Conservation (phyloP, 2,797 vertebrate species). For the Macroramphosus scolopax region DNA sequence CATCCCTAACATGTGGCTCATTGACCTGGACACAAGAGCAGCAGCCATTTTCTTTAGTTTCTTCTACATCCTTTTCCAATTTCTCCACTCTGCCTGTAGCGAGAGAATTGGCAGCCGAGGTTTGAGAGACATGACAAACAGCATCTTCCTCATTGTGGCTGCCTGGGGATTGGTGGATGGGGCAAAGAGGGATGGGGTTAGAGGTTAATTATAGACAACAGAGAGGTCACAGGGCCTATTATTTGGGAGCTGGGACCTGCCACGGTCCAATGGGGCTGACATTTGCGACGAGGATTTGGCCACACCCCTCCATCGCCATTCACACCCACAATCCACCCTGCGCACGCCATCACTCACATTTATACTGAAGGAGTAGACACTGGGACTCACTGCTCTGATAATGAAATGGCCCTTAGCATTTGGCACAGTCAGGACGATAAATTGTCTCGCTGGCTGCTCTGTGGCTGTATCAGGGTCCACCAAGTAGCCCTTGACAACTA, state of each 20-base stretch:
- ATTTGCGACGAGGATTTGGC: conserved; percentile 75
- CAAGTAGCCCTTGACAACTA: conserved; percentile 64
- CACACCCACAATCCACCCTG: conserved; percentile 19
- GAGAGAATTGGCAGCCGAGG: too few relatives aligned
- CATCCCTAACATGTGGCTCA: too few relatives aligned
- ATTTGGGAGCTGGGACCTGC: conserved; percentile 83
- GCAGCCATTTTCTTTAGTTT: conserved; percentile 1
- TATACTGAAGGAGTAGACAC: conserved; percentile 85
- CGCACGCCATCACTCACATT: conserved; percentile 77
- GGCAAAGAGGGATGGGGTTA: conserved; percentile 69
- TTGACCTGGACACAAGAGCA: not conserved
- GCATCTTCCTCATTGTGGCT: not conserved
- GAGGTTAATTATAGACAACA: conserved; percentile 92
- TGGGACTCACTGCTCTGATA: conserved; percentile 86
- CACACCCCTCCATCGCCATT: conserved; percentile 60
- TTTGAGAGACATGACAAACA: too few relatives aligned
- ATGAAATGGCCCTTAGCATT: conserved; percentile 86
- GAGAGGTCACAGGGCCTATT: conserved; percentile 83
- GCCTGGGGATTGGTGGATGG: not conserved
- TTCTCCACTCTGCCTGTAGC: too few relatives aligned
- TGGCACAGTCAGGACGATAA: conserved; percentile 88
- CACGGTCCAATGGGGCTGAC: conserved; percentile 82
- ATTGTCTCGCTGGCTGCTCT: conserved; percentile 84
- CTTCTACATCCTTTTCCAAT: conserved; percentile 1
- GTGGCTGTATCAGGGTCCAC: conserved; percentile 82